These are phyloP conservation scores for Maylandia zebra DNA, from an alignment of 2,113 vertebrate species.

Conservation along the genomic window DNA sequence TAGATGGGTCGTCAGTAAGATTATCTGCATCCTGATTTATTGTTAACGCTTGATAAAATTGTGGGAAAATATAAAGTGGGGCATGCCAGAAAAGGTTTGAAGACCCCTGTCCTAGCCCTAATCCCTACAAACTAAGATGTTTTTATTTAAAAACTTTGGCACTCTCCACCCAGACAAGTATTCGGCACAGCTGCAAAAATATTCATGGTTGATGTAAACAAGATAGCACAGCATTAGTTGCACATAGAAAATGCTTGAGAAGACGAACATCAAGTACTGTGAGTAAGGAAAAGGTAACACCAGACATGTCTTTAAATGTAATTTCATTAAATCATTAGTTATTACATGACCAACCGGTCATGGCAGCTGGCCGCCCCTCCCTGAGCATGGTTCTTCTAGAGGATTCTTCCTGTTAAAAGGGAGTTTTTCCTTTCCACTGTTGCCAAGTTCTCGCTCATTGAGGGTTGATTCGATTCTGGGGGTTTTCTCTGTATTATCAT, in stretches of 20 bases:
- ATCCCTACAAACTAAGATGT: background rate
- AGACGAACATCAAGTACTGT: background rate
- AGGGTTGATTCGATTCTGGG: background rate
- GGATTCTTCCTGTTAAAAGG: background rate
- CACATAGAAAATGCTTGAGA: background rate
- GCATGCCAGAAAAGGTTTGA: background rate
- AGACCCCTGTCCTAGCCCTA: background rate
- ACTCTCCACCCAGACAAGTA: background rate
- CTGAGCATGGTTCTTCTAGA: background rate
- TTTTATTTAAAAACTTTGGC: background rate
- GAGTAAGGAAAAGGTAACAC: background rate
- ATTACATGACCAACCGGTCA: background rate
- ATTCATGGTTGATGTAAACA: background rate
- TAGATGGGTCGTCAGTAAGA: background rate
- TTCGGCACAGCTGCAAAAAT: background rate
- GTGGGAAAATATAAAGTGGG: background rate
- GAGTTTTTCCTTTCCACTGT: background rate
- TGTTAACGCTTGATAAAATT: background rate
- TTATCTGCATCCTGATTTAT: background rate
- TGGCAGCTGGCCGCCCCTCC: background rate
- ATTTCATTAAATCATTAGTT: background rate
- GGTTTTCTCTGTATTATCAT: background rate
- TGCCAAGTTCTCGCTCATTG: background rate
- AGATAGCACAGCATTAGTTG: background rate
- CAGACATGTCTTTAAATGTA: background rate